Evolutionary conservation across 2,113 vertebrate species (phyloP), one percentile per base, ranked within the genome.

Genomic region (Setophaga petechia): DNA sequence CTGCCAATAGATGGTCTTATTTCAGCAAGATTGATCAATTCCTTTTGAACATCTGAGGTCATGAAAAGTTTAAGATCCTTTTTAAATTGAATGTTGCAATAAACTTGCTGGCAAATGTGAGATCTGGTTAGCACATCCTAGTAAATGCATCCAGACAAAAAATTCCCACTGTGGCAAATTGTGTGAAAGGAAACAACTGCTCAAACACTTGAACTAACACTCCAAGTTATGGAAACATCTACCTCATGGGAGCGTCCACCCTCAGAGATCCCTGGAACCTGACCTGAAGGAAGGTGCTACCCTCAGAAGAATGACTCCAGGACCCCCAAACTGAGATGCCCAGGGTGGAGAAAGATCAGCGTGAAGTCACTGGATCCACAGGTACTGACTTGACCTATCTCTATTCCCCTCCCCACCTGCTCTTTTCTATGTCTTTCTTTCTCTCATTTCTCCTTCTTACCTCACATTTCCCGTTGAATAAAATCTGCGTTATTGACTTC

Each of bases 311-410:
- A 37, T 28, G 12, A 28, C 22, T 51, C 35, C 44, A 35, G 31
- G 15, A 73, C 4, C 0, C 3, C 18, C 13, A 9, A 22, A 15
- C 4, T 51, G 61, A 44, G 37, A 74, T 59, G 22, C 12, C 12
- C 31, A 13, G 3, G 22, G 8, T 37, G 27, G 33, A 35, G 12
- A 37, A 58, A 8, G 37, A 28, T 27, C 35, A 31, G 0, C 27
- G 27, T 24, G 21, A 65, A 23, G 5, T 19, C 0, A 0, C 22
- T 43, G 43, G 58, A 66, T 43, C 10, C 22, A 28, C 4, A 25
- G 15, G 6, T 43, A 27, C 15, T 58, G 15, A 37, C 12, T 37
- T 51, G 12, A 33, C n/a, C 16, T 71, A 15, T 30, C 10, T 65
- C 14, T 23, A 12, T 75, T 74, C 12, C n/a, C 8, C 20, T 51